Evolutionary conservation across 1,140 invertebrate genomes (phyloP).

Genomic region (Hylaeus volcanicus): DNA sequence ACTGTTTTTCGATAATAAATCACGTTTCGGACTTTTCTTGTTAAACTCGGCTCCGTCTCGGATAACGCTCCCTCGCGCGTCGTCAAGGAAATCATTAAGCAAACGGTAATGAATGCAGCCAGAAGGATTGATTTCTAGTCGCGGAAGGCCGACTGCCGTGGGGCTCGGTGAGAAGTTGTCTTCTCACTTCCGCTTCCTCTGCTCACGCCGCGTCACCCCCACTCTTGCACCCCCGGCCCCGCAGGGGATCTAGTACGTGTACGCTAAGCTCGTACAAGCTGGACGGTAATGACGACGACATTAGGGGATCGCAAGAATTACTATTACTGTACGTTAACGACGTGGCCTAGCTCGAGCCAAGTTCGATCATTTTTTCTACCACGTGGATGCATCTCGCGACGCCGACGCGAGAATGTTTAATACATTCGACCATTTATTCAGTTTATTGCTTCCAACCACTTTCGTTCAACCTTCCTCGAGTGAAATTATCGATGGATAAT

Average conservation of each 20-base stretch:
- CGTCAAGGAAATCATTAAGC: conserved; percentile 66
- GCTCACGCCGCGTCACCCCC: no score
- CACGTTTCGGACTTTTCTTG: conserved; percentile 62
- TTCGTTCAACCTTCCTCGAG: no score
- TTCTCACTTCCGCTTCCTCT: conserved; percentile 25
- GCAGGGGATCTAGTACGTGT: not conserved
- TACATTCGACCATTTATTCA: no score
- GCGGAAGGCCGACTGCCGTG: not conserved
- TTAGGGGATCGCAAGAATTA: conserved; percentile 5
- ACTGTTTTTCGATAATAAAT: conserved; percentile 65
- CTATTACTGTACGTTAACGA: conserved; percentile 13
- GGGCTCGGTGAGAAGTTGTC: conserved; percentile 19
- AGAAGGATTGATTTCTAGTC: conserved; percentile 61
- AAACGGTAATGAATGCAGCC: conserved; percentile 64
- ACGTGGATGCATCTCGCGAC: no score
- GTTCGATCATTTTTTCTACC: no score
- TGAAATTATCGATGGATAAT: no score
- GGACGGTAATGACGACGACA: conserved; percentile 37
- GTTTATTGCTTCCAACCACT: no score
- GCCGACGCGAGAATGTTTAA: no score
- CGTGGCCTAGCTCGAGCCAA: no score
- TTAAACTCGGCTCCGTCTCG: conserved; percentile 36
- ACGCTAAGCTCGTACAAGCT: conserved; percentile 19
- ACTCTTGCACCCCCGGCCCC: no score
- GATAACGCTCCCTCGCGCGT: conserved; percentile 56